These are phyloP conservation scores for Pyrocoelia pectoralis DNA, from an alignment of 2,888 invertebrate species.

Conservation along the genomic window DNA sequence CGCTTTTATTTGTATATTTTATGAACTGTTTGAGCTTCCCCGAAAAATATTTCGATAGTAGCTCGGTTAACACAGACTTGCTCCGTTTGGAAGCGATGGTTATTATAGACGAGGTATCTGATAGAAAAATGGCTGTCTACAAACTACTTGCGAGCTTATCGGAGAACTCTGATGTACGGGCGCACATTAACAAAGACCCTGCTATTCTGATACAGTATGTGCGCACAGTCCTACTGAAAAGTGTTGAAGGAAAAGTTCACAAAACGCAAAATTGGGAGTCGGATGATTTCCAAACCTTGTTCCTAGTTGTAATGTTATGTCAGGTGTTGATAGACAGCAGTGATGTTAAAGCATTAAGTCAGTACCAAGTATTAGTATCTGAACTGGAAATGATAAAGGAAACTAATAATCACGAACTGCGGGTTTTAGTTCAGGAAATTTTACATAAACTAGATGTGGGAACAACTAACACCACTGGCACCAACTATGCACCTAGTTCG, in stretches of 20 bases:
- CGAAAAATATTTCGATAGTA: conserved; percentile 48
- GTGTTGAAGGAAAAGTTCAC: conserved; percentile 43
- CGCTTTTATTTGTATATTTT: conserved; percentile 57
- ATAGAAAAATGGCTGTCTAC: conserved; percentile 61
- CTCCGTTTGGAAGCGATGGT: conserved; percentile 58
- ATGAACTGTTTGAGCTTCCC: conserved; percentile 52
- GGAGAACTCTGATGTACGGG: conserved; percentile 59
- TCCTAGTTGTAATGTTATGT: conserved; percentile 50
- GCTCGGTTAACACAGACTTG: conserved; percentile 51
- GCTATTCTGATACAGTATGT: conserved; percentile 62
- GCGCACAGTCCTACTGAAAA: conserved; percentile 57
- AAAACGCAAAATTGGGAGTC: conserved; percentile 41
- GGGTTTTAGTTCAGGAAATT: conserved; percentile 45
- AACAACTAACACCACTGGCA: neutral
- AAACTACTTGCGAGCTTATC: conserved; percentile 64
- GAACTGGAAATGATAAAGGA: conserved; percentile 46
- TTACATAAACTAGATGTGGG: conserved; percentile 27
- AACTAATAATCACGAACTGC: conserved; percentile 48
- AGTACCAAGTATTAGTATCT: conserved; percentile 52
- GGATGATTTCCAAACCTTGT: conserved; percentile 51
- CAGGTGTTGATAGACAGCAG: conserved; percentile 45
- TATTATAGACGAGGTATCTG: conserved; percentile 47
- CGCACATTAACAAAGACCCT: conserved; percentile 60
- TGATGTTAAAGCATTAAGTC: conserved; percentile 44
- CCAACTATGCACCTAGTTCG: no score